A percentile compares a stretch with the other conserved stretches of the same genome.
Evolutionary conservation across 2,797 vertebrate genomes (phyloP).

Genomic region (Pantherophis alleghaniensis): DNA sequence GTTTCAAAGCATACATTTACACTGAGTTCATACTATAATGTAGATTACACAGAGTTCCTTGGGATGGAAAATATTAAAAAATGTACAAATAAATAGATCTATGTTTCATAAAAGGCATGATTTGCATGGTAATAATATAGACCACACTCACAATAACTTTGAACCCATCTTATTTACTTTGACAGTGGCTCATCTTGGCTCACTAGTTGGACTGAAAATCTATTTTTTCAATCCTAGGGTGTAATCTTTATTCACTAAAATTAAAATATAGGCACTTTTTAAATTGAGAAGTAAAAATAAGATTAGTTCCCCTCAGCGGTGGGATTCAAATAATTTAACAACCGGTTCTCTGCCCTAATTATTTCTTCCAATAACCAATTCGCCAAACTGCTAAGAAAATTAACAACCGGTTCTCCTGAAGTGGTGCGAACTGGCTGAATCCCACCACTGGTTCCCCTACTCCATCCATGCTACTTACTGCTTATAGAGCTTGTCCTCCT

Average conservation of each 20-base stretch:
- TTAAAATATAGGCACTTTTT: background rate
- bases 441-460: background rate
- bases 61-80: background rate
- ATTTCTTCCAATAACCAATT: too few species aligned
- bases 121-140: background rate
- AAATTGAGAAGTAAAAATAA: background rate
- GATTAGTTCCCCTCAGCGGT: background rate
- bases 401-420: too few species aligned
- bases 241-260: background rate
- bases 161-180: background rate
- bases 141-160: background rate
- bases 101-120: background rate
- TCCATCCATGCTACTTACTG: background rate
- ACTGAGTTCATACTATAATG: background rate
- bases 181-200: background rate
- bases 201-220: background rate
- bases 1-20: background rate
- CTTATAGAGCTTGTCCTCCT: background rate
- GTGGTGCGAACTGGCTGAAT: too few species aligned
- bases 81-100: background rate
- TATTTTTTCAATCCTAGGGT: background rate
- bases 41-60: background rate
- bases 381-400: too few species aligned
- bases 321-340: too few species aligned
- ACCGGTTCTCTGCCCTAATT: too few species aligned